Evolutionary conservation across 2,797 vertebrate species (phyloP).

Genomic region (Remorina albescens): DNA sequence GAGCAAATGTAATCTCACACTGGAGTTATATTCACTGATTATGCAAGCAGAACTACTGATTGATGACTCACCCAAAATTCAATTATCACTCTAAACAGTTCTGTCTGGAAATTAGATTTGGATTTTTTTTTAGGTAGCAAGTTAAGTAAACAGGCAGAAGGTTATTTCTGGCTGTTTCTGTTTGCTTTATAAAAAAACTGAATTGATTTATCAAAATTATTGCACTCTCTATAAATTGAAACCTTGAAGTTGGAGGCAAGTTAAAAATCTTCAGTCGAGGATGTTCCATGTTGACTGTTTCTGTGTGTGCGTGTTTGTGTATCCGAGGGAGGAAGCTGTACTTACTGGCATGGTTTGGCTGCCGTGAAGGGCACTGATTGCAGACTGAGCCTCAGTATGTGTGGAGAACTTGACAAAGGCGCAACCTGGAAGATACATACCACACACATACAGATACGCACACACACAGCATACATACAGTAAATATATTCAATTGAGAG

Average conservation of each 20-base stretch:
- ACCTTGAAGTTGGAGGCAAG: conserved; percentile 13
- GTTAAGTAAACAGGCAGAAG: conserved; percentile 69
- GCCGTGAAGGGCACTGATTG: conserved; percentile 95
- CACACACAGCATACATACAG: conserved; percentile 44
- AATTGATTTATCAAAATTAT: conserved; percentile 44
- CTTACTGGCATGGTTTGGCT: conserved; percentile 99
- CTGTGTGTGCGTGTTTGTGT: background rate
- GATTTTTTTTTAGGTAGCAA: conserved; percentile 39
- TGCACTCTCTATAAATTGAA: conserved; percentile 39
- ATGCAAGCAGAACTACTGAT: conserved; percentile 78
- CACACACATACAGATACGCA: conserved; percentile 57
- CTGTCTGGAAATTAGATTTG: conserved; percentile 76
- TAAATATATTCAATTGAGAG: conserved; percentile 40
- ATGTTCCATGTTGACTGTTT: background rate
- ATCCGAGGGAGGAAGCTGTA: conserved; percentile 48
- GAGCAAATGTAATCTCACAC: conserved; percentile 77
- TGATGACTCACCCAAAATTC: conserved; percentile 77
- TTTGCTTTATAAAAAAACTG: conserved; percentile 5
- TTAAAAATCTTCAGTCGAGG: conserved; percentile 16
- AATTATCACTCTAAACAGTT: conserved; percentile 78
- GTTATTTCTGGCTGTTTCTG: conserved; percentile 54
- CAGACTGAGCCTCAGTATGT: conserved; percentile 96
- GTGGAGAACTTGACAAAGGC: conserved; percentile 99
- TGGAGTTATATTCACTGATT: conserved; percentile 74
- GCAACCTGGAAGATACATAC: conserved; percentile 88